Conservation (phyloP, 2,113 vertebrate species). For the Podarcis raffonei region DNA sequence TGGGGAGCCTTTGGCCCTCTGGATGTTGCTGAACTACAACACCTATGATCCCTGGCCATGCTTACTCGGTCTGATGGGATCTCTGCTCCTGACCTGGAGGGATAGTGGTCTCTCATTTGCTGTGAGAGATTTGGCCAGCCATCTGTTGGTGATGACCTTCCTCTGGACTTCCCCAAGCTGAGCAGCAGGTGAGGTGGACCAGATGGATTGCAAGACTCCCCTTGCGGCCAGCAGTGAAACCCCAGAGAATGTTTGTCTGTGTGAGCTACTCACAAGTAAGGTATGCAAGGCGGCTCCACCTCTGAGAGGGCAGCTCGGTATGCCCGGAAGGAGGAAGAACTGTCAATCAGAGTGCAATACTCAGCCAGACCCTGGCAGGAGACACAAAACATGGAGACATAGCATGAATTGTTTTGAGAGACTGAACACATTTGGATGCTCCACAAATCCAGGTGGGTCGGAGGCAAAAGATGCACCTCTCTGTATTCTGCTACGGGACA, state of each 20-base stretch:
- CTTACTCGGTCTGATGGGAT: too few species aligned
- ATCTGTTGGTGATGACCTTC: not conserved
- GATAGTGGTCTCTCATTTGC: too few species aligned
- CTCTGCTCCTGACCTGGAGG: too few species aligned
- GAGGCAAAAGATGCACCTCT: not conserved
- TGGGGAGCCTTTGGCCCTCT: too few species aligned
- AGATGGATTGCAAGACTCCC: not conserved
- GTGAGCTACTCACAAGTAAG: slow-evolving; percentile 89
- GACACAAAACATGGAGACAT: not conserved
- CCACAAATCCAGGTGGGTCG: not conserved
- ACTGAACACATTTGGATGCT: not conserved
- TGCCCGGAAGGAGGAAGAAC: slow-evolving; percentile 96
- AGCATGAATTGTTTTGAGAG: not conserved
- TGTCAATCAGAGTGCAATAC: slow-evolving; percentile 98
- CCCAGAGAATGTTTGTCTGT: too few species aligned
- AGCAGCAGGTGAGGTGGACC: not conserved
- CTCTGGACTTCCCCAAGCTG: not conserved
- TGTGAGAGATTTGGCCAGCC: not conserved
- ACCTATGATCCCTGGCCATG: too few species aligned
- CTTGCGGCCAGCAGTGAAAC: not conserved
- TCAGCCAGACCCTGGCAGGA: slow-evolving; percentile 88
- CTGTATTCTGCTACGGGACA: not conserved
- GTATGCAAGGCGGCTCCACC: slow-evolving; percentile 96
- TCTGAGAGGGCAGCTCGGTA: slow-evolving; percentile 95
- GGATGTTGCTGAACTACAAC: too few species aligned